Base-by-base conservation (phyloP, 2,888 invertebrate species). In the Orthosia cruda region DNA sequence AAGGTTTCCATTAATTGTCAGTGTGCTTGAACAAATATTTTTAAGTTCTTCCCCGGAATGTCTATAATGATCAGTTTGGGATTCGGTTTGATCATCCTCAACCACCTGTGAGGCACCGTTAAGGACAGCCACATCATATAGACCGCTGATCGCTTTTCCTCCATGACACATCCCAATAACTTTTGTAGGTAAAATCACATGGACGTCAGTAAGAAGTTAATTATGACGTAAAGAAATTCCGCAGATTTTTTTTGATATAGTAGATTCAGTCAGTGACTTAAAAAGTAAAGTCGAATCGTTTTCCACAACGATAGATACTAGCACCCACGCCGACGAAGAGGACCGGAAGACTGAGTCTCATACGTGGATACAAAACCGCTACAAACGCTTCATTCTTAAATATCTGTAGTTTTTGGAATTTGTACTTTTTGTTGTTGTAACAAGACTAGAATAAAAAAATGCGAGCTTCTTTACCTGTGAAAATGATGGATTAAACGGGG, bases 141-240 rank as follows among this genome's bases (percentile, higher is more conserved):
- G 55, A 7, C 15, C n/a, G 1, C 13, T 3, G 20, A 15, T 58
- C 4, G 58, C 54, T 75, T 85, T 80, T 81, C 81, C 85, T 81
- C 58, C 54, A 66, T 81, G 65, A 81, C 82, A 84, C 65, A 58
- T 23, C 20, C 13, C 18, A 26, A n/a, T 9, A 13, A 58, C 47
- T 23, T 13, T 18, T 20, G 4, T n/a, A 64, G 7, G n/a, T 23
- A 45, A 75, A 59, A 40, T 74, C 73, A 49, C 15, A n/a, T 13
- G 7, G 32, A 70, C 62, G 65, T 83, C 80, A 79, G 16, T 26
- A 20, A 59, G 15, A 26, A 18, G 49, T 1, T 15, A 40, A 40
- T 40, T 9, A 26, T 80, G 71, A 80, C 84, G 80, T 71, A 62
- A 54, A 54, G 5, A 15, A 54, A 64, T 20, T 54, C 54, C 45